Evolutionary conservation across 2,888 invertebrate genomes (phyloP), one percentile per base, ranked within the genome.

Genomic region (Strigamia transsilvanica): DNA sequence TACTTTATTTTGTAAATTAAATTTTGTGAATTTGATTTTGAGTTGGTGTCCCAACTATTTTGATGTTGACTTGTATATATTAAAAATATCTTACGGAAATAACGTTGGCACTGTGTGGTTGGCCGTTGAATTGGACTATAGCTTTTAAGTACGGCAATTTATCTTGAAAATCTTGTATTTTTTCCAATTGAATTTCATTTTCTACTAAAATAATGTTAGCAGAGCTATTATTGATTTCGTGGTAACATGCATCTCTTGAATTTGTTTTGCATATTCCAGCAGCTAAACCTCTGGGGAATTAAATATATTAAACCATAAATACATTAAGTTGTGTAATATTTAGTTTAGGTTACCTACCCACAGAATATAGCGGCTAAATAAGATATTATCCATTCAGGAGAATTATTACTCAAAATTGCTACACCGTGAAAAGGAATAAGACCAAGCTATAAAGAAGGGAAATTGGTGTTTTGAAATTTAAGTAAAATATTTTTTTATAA

Each of bases 191-290:
- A 21, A 73, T 80, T 82, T 86, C 85, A 83, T 88, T 87, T 83
- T 97, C 95, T 0, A 96, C 95, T 0, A 95, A 92, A 84, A 94
- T 92, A 86, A 97, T 94, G 88, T 96, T 94, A n/a, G 96, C 93
- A 82, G 91, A 89, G 80, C 94, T 94, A 84, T 91, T 92, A 56
- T 91, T 88, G 15, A 94, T 91, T 85, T 95, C 94, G 88, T 94
- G 93, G 85, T 91, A 91, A 87, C 96, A 95, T 0, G 96, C 94
- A 83, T 96, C 96, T 0, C 94, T 89, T 0, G 94, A 93, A 89
- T 97, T 97, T 80, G 97, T 97, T 5, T 96, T 94, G 89, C 97
- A 97, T 86, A 97, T 93, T 83, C 97, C 97, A 79, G 93, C 92
- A 10, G 94, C 93, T 84, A 94, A 91, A 83, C 95, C 96, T 81